Evolutionary conservation across 2,888 invertebrate species (phyloP), one percentile per base, ranked within the genome.

Genomic region (Acholoe squamosa): DNA sequence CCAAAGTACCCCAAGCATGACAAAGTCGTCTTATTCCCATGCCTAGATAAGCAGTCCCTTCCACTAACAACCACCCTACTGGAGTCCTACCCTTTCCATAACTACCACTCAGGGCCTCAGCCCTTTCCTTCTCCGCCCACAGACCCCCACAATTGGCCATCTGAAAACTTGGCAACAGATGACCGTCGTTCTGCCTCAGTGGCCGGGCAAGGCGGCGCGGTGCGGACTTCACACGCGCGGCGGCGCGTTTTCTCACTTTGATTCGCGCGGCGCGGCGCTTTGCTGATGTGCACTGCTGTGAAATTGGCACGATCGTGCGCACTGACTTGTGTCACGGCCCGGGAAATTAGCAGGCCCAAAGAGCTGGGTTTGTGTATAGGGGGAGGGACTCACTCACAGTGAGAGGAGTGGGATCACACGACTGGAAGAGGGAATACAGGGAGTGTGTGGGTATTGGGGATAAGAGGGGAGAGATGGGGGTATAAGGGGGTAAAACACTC

Each of bases 101-200:
- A n/a, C 61, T 61, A 19, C 61, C 61, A 19, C 61, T 61, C 61
- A 61, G 61, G 25, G 22, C 61, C 61, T n/a, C 61, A 19, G 22
- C 61, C 19, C 61, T n/a, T 25, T 5, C 71, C 25, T 71, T 28
- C 71, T 16, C 71, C 12, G 28, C 71, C 71, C 71, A 71, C 71
- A n/a, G 31, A 71, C 43, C 34, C 54, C 54, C 86, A 52, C 52
- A 86, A 86, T 86, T 86, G 86, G 86, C 86, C 56, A 86, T 86
- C 86, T 86, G 86, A 86, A 86, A 86, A 86, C 86, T 56, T 86
- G 86, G 86, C 86, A 86, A 86, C 86, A 86, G 86, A 86, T 86
- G 86, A 86, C 86, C n/a, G 54, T 25, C 14, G n/a, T 52, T 56
- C 52, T 16, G 28, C 52, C 86, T 52, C 56, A 14, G 28, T 86